Evolutionary conservation across 2,113 vertebrate genomes (phyloP).

Genomic region (Pluvianellus socialis): DNA sequence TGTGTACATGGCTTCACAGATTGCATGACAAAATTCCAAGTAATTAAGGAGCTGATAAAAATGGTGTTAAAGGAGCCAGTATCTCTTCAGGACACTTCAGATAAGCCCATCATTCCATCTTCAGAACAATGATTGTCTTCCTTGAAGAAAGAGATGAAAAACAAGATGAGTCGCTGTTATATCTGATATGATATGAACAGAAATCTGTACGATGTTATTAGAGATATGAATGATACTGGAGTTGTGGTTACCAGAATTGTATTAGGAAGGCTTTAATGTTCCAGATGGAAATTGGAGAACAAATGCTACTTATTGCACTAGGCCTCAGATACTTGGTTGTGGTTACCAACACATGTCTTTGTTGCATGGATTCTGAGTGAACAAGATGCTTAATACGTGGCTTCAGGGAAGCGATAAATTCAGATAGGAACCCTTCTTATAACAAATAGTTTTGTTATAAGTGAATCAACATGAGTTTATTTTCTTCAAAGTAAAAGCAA

Average conservation of each 20-base stretch:
- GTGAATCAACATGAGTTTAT: not conserved
- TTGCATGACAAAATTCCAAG: slow-evolving; percentile 31
- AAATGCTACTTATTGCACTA: not conserved
- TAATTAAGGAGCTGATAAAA: slow-evolving; percentile 50
- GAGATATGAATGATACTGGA: not conserved
- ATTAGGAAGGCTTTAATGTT: not conserved
- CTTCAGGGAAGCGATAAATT: not conserved
- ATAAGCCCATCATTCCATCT: slow-evolving; percentile 15
- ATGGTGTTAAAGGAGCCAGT: not conserved
- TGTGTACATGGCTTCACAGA: not conserved
- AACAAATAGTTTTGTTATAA: not conserved
- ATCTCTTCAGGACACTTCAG: slow-evolving; percentile 35
- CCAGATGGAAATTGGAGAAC: not conserved
- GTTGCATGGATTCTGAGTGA: not conserved
- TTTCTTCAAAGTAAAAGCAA: slow-evolving; percentile 6
- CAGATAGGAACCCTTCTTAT: not conserved
- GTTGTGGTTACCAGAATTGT: not conserved
- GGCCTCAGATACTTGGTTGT: not conserved
- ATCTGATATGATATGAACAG: not conserved
- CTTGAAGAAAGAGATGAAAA: slow-evolving; percentile 63
- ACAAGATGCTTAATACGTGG: not conserved
- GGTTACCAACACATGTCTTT: not conserved
- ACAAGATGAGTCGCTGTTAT: not conserved
- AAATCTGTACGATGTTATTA: slow-evolving; percentile 28
- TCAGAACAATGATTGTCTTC: slow-evolving; percentile 33